phyloP scores from a whole-genome alignment of 35 echinoderm and acorn worm species.

The Heliocidaris tuberculata region DNA sequence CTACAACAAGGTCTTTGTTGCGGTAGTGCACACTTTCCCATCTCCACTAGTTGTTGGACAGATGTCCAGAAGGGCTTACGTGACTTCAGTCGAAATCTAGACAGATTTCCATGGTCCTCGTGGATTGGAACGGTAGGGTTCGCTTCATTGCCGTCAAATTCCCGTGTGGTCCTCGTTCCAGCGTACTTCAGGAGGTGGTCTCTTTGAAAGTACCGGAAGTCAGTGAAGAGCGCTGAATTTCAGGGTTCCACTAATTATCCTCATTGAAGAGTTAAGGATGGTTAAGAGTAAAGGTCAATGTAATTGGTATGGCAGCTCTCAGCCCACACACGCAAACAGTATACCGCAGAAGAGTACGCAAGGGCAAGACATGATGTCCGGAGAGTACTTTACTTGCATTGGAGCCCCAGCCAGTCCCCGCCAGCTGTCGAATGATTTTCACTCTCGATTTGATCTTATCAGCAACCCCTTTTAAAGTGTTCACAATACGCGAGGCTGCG shows the following conservation, averaged over 20 bases:
- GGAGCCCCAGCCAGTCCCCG: constrained; percentile 20
- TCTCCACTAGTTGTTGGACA: not conserved
- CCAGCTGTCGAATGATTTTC: constrained; percentile 3
- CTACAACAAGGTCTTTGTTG: not conserved
- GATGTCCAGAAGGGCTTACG: not conserved
- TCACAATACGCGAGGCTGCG: not conserved
- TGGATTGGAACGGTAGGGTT: not conserved
- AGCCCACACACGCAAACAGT: constrained; percentile 28
- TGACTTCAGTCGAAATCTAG: not conserved
- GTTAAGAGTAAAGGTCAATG: no score
- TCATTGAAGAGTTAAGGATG: constrained; percentile 39
- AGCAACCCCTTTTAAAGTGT: constrained; percentile 34
- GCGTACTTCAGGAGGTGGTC: not conserved
- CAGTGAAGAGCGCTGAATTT: constrained; percentile 13
- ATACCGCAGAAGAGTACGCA: constrained; percentile 20
- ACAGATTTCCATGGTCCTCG: not conserved
- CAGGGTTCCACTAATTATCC: constrained; percentile 14
- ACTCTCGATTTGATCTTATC: no score
- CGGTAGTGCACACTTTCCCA: not conserved
- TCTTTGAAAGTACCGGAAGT: not conserved
- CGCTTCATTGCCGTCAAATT: not conserved
- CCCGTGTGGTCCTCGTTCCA: not conserved
- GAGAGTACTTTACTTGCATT: not conserved
- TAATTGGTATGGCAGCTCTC: constrained; percentile 40
- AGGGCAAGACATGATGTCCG: no score